phyloP scores from a whole-genome alignment of 2,888 invertebrate genomes.

The Diploptera punctata region DNA sequence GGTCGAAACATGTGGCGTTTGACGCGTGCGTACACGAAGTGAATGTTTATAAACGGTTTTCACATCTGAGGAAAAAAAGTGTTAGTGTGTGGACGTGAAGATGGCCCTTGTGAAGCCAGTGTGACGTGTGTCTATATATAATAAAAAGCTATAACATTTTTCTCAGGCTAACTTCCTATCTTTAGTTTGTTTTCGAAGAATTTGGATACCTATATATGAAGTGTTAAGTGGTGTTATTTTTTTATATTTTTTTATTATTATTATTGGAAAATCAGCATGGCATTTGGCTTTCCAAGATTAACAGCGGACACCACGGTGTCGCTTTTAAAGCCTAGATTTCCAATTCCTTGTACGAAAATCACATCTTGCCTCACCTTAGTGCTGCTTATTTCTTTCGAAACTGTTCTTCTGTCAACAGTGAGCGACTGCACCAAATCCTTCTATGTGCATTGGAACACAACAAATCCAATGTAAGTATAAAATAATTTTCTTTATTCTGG shows the following conservation, averaged over 20 bases:
- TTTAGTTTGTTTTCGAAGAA: too few relatives aligned
- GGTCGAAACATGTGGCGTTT: not conserved
- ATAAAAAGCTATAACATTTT: not conserved
- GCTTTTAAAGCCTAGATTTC: not conserved
- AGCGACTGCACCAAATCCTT: slow-evolving; percentile 83
- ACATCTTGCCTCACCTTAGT: slow-evolving; percentile 40
- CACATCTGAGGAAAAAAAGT: too few relatives aligned
- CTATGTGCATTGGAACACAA: slow-evolving; percentile 90
- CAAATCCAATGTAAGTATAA: slow-evolving; percentile 78
- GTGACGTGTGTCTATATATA: not conserved
- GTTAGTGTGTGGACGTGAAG: too few relatives aligned
- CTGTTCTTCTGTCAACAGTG: slow-evolving; percentile 68
- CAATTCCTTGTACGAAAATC: slow-evolving; percentile 27
- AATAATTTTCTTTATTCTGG: not conserved
- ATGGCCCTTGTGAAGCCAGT: slow-evolving; percentile 2
- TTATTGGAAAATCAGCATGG: not conserved
- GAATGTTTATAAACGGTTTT: too few relatives aligned
- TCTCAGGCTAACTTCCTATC: too few relatives aligned
- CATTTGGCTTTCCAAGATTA: slow-evolving; percentile 9
- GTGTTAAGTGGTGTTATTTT: slow-evolving; percentile 6
- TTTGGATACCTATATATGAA: too few relatives aligned
- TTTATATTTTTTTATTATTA: not conserved
- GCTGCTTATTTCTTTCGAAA: slow-evolving; percentile 51
- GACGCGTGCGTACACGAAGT: slow-evolving; percentile 10
- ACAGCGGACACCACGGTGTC: slow-evolving; percentile 7